Conservation (phyloP, 2,797 vertebrate species). For the Notamacropus eugenii region DNA sequence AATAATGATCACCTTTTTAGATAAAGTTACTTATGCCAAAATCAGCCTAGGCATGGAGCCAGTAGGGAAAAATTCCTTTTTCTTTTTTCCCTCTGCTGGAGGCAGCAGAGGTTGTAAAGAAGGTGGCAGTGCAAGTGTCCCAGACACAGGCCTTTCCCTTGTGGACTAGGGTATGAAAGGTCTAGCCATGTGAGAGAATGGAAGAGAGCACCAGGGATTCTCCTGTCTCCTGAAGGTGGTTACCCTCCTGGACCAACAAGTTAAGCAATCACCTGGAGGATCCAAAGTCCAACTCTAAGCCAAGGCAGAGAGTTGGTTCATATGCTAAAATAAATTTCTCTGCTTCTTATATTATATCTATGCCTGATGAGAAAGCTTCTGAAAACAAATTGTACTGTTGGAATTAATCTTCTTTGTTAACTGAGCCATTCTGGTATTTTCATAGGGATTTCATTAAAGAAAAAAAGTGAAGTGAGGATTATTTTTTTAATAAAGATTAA, state of each 20-base stretch:
- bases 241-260: neutral
- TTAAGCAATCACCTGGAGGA: neutral
- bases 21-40: neutral
- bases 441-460: neutral
- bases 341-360: neutral
- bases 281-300: neutral
- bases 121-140: neutral
- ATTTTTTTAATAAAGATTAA: neutral
- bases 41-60: neutral
- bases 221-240: neutral
- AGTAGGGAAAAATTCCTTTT: neutral
- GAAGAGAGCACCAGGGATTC: neutral
- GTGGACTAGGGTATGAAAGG: neutral
- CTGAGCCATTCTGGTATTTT: neutral
- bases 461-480: neutral
- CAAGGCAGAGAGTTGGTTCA: neutral
- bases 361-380: neutral
- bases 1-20: neutral
- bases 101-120: neutral
- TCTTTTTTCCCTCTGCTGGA: neutral
- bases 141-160: neutral
- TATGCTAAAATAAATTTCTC: neutral
- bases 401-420: neutral
- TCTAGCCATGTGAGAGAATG: neutral
- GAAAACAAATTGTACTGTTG: neutral